These are phyloP conservation scores for Nasonia giraulti DNA, from an alignment of 1,140 invertebrate species.

Conservation along the genomic window DNA sequence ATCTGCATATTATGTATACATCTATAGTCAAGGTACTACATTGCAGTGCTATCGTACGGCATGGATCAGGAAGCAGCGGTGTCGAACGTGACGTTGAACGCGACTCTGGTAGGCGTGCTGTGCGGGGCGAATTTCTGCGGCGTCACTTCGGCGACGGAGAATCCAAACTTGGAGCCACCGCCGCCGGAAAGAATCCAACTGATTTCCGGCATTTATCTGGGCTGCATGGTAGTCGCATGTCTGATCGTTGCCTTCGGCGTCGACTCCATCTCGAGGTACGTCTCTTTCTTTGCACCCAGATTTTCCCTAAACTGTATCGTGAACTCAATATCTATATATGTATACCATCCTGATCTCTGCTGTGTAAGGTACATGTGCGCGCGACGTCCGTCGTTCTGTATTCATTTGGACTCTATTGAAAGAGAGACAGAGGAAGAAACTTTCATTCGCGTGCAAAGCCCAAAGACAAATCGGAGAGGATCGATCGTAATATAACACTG, in stretches of 20 bases:
- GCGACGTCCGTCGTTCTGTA: not conserved
- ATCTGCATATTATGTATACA: not conserved
- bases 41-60: slow-evolving; percentile 70
- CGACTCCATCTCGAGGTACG: slow-evolving; percentile 85
- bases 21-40: not conserved
- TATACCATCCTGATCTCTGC: too few relatives aligned
- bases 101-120: slow-evolving; percentile 68
- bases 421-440: not conserved
- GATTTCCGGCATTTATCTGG: slow-evolving; percentile 88
- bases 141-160: slow-evolving; percentile 72
- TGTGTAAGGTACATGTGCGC: not conserved
- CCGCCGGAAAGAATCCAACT: slow-evolving; percentile 82
- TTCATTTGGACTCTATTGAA: not conserved
- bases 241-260: slow-evolving; percentile 87
- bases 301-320: too few relatives aligned
- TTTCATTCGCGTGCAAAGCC: not conserved
- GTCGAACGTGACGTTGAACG: slow-evolving; percentile 63
- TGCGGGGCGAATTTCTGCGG: slow-evolving; percentile 88
- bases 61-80: slow-evolving; percentile 55
- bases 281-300: not conserved
- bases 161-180: slow-evolving; percentile 82
- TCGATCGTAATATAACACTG: slow-evolving; percentile 8
- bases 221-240: slow-evolving; percentile 84
- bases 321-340: too few relatives aligned
- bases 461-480: not conserved